Conservation (phyloP, 2,888 invertebrate species). For the Barypeithes pellucidus region DNA sequence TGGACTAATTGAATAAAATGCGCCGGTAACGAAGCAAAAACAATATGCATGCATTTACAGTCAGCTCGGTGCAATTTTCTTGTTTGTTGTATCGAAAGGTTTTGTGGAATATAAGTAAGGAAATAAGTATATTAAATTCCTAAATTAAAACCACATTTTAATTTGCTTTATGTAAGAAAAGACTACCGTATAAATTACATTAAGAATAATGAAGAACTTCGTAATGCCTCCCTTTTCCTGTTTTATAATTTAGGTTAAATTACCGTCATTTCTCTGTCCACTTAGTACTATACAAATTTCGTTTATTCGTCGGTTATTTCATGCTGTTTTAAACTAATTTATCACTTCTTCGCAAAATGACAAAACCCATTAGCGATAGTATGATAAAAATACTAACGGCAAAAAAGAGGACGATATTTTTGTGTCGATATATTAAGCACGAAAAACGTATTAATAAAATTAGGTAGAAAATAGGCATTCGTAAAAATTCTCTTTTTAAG, state of each 20-base stretch:
- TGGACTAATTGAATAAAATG: no score
- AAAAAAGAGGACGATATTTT: neutral
- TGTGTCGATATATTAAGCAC: neutral
- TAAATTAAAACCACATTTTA: no score
- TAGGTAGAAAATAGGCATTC: neutral
- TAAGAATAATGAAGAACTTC: conserved; percentile 11
- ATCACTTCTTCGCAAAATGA: conserved; percentile 5
- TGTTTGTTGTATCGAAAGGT: no score
- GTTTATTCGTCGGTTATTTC: conserved; percentile 10
- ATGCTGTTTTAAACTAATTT: conserved; percentile 7
- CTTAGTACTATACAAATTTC: conserved; percentile 18
- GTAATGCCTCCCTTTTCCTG: neutral
- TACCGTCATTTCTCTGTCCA: conserved; percentile 17
- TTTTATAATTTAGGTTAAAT: conserved; percentile 26
- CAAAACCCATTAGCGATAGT: conserved; percentile 10
- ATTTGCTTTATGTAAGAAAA: neutral
- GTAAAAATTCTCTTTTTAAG: no score
- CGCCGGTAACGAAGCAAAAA: no score
- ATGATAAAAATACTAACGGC: neutral
- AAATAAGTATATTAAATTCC: no score
- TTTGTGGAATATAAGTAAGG: no score
- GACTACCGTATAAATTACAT: conserved; percentile 5
- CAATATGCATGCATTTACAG: no score
- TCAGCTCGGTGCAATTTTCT: no score
- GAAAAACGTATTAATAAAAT: neutral